phyloP scores from a whole-genome alignment of 2,797 vertebrate genomes.

The Melanotaenia boesemani region DNA sequence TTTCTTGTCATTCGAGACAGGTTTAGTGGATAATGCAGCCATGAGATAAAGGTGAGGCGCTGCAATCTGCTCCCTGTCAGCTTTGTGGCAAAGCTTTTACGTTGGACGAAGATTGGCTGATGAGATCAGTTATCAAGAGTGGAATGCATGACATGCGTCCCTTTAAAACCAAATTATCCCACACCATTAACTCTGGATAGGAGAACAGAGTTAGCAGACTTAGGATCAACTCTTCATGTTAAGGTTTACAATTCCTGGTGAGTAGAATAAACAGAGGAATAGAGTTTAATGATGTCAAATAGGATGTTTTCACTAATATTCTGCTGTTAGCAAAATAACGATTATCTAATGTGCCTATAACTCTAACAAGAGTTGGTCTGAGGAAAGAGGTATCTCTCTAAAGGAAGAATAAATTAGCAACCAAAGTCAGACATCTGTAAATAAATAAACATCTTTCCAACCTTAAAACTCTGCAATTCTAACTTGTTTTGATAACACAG shows the following conservation, averaged over 20 bases:
- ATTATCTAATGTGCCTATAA: too few relatives aligned
- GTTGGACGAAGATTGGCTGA: conserved; percentile 40
- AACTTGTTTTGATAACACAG: neutral
- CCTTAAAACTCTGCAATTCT: neutral
- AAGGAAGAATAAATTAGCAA: neutral
- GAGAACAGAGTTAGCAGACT: neutral
- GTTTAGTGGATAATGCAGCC: conserved; percentile 42
- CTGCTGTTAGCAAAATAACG: neutral
- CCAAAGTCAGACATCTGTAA: neutral
- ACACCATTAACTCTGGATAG: neutral
- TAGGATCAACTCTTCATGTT: neutral
- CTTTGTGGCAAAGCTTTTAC: conserved; percentile 71
- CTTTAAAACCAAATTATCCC: conserved; percentile 6
- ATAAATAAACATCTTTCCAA: neutral
- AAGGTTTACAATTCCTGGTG: neutral
- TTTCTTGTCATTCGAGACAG: conserved; percentile 34
- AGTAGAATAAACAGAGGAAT: neutral
- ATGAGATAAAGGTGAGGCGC: conserved; percentile 53
- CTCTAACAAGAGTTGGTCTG: too few relatives aligned
- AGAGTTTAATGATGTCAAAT: neutral
- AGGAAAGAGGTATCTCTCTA: neutral
- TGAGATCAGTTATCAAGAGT: conserved; percentile 44
- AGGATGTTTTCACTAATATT: neutral
- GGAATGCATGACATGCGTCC: neutral
- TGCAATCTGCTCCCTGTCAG: conserved; percentile 53